phyloP scores from a whole-genome alignment of 2,113 vertebrate genomes.

The Formicarius rufipectus region DNA sequence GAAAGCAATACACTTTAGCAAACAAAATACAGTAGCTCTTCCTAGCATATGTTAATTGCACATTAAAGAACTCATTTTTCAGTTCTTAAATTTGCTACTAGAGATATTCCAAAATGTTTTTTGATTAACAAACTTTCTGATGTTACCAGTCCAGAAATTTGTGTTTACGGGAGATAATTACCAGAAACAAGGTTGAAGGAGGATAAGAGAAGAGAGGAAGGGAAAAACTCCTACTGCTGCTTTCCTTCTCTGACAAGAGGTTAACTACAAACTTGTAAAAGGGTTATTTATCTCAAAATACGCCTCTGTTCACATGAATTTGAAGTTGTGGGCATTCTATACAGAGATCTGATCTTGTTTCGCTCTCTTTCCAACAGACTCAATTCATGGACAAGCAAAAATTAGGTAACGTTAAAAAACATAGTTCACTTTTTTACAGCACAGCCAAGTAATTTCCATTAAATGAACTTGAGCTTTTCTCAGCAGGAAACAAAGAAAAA shows the following conservation, averaged over 20 bases:
- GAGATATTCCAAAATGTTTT: slow-evolving; percentile 49
- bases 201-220: not conserved
- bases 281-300: slow-evolving; percentile 22
- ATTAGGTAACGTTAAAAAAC: not conserved
- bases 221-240: not conserved
- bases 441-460: not conserved
- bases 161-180: slow-evolving; percentile 54
- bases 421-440: not conserved
- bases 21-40: slow-evolving; percentile 38
- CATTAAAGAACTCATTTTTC: slow-evolving; percentile 44
- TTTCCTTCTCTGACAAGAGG: not conserved
- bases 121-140: slow-evolving; percentile 64
- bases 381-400: not conserved
- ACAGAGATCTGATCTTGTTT: not conserved
- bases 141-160: slow-evolving; percentile 56
- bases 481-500: not conserved
- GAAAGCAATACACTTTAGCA: slow-evolving; percentile 42
- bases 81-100: slow-evolving; percentile 39
- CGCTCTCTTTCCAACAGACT: not conserved
- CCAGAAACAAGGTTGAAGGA: slow-evolving; percentile 29
- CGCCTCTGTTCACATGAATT: not conserved
- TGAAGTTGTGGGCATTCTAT: not conserved
- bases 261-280: not conserved
- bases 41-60: slow-evolving; percentile 49
- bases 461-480: not conserved